Evolutionary conservation across 2,888 invertebrate genomes (phyloP).

Genomic region (Stratiomys singularior): DNA sequence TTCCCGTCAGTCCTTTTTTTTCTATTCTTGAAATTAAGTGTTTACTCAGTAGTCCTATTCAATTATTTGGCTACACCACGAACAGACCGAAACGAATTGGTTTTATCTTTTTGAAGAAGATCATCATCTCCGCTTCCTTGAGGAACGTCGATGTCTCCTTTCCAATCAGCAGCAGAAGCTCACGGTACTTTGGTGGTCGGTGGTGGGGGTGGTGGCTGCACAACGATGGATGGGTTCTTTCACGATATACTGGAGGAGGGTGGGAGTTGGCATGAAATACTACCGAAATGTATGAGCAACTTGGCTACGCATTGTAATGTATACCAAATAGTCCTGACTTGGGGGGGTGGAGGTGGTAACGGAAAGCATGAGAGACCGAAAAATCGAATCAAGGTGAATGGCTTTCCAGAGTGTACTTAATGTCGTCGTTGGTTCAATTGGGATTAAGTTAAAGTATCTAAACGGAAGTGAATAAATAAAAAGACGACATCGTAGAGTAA

Average conservation of each 20-base stretch:
- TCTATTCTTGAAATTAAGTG: constrained; percentile 36
- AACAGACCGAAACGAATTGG: constrained; percentile 44
- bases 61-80: constrained; percentile 44
- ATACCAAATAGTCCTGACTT: neutral
- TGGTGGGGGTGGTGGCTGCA: neutral
- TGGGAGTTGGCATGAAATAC: neutral
- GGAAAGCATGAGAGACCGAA: constrained; percentile 15
- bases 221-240: neutral
- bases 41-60: constrained; percentile 44
- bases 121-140: neutral
- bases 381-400: constrained; percentile 46
- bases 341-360: neutral
- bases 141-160: neutral
- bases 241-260: no score
- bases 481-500: constrained; percentile 10
- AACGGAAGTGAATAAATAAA: constrained; percentile 39
- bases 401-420: constrained; percentile 38
- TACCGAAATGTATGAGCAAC: constrained; percentile 2
- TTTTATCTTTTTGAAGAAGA: constrained; percentile 42
- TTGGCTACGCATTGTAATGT: constrained; percentile 30
- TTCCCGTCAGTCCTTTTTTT: constrained; percentile 35
- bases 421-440: constrained; percentile 36
- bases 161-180: neutral
- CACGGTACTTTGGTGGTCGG: neutral
- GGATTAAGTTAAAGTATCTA: constrained; percentile 36